Conservation (phyloP, 2,113 vertebrate genomes). For the Falco punctatus region DNA sequence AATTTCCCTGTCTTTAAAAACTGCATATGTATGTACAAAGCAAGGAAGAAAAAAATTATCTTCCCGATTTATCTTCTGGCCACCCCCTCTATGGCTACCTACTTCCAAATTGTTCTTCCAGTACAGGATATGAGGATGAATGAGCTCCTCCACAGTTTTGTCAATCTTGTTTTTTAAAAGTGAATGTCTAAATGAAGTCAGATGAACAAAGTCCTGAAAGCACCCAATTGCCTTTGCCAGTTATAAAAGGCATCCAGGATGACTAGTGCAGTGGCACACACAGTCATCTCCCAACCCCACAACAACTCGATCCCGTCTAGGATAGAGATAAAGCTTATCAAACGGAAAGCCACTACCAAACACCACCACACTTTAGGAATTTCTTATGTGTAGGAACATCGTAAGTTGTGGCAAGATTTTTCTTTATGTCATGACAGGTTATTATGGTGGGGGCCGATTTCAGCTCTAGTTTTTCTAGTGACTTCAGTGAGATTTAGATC, state of each 20-base stretch:
- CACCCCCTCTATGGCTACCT: accelerated
- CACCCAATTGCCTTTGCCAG: background rate
- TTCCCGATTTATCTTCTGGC: background rate
- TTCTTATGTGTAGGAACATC: background rate
- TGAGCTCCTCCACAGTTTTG: background rate
- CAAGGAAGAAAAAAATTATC: background rate
- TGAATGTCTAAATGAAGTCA: background rate
- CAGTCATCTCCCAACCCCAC: background rate
- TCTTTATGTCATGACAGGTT: background rate
- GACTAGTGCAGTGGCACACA: background rate
- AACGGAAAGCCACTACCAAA: background rate
- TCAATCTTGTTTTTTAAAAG: background rate
- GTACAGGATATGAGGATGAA: background rate
- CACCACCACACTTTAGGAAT: background rate
- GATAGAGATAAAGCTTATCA: background rate
- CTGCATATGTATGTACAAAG: background rate
- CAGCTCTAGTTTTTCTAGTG: background rate
- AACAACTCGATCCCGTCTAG: background rate
- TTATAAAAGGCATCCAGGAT: background rate
- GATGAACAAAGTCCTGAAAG: background rate
- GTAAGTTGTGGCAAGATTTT: background rate
- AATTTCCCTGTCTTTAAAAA: background rate
- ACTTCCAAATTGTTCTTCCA: background rate
- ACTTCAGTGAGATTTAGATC: background rate
- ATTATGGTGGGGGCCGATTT: background rate